Evolutionary conservation across 2,888 invertebrate genomes (phyloP), one percentile per base, ranked within the genome.

Genomic region (Achlya flavicornis): DNA sequence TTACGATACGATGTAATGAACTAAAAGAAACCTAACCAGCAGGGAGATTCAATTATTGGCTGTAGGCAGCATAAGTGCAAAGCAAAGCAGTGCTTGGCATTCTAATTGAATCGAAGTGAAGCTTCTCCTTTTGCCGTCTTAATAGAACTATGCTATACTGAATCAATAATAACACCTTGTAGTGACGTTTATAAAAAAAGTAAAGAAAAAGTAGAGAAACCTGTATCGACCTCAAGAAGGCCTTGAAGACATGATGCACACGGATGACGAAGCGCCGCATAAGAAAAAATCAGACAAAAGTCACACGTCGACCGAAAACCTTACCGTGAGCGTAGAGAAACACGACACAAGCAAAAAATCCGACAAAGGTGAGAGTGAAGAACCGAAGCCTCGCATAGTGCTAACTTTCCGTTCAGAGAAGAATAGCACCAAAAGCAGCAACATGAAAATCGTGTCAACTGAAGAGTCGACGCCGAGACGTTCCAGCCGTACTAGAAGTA

Each of bases 381-480:
- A 93, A 64, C 90, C 90, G 0, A 95, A 95, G 77, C 95, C 95
- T 3, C 92, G 95, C 57, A 95, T 95, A 65, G 95, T 95, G 10
- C 82, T 95, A 43, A 95, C 95, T 0, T 95, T 95, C 70, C 91
- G 95, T n/a, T 95, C 95, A 0, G 95, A 95, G 66, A 95, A 95
- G 76, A 92, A 92, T 3, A 94, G 94, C 67, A 88, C 92, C 0
- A 94, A 94, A 67, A 94, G 87, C 60, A 89, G 88, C 63, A 94
- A 93, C 68, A 93, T 95, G 88, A 94, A 94, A 79, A 94, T 93
- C 19, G 94, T 92, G 60, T 90, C 91, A 0, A 88, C 85, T 58
- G 93, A 90, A 69, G 89, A 91, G 33, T 76, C 84, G 16, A 83
- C 89, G 1, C 89, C 90, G 5, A 80, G 92, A 46, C 84, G 92